Conservation (phyloP, 1,140 invertebrate species). For the Platyscapa corneri region DNA sequence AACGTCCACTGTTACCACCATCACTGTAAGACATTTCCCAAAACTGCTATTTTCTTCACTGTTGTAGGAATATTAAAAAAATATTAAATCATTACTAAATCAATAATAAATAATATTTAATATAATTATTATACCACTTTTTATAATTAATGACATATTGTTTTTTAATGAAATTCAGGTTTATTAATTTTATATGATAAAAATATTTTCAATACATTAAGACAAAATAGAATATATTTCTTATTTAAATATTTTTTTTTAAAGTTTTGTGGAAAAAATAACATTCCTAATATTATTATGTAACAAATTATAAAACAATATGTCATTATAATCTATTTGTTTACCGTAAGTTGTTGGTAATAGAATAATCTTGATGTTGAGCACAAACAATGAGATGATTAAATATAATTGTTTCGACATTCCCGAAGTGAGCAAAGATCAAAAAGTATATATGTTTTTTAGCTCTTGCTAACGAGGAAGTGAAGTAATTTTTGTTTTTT, state of each 20-base stretch:
- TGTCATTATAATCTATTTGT: not conserved
- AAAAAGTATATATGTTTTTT: slow-evolving; percentile 21
- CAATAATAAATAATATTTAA: not conserved
- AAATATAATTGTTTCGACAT: slow-evolving; percentile 53
- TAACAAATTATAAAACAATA: not conserved
- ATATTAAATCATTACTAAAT: not conserved
- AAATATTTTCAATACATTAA: not conserved
- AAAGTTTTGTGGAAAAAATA: not conserved
- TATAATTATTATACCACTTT: not conserved
- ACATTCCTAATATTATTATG: not conserved
- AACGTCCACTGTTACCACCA: slow-evolving; percentile 73
- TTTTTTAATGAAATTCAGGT: not conserved
- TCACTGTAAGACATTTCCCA: slow-evolving; percentile 74
- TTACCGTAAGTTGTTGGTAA: slow-evolving; percentile 16
- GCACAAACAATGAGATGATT: slow-evolving; percentile 21
- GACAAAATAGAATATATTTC: too few species aligned
- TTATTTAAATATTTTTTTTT: not conserved
- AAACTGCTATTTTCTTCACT: slow-evolving; percentile 7
- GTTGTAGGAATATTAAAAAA: not conserved
- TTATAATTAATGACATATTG: not conserved
- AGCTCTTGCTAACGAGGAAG: slow-evolving; percentile 3
- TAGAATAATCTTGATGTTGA: slow-evolving; percentile 30
- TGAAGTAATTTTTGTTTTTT: slow-evolving; percentile 35
- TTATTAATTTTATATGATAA: not conserved
- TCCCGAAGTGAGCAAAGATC: slow-evolving; percentile 48